Percentiles rank a stretch among this genome's conserved stretches.
Conservation (phyloP, 2,113 vertebrate genomes). For the Pteronura brasiliensis region DNA sequence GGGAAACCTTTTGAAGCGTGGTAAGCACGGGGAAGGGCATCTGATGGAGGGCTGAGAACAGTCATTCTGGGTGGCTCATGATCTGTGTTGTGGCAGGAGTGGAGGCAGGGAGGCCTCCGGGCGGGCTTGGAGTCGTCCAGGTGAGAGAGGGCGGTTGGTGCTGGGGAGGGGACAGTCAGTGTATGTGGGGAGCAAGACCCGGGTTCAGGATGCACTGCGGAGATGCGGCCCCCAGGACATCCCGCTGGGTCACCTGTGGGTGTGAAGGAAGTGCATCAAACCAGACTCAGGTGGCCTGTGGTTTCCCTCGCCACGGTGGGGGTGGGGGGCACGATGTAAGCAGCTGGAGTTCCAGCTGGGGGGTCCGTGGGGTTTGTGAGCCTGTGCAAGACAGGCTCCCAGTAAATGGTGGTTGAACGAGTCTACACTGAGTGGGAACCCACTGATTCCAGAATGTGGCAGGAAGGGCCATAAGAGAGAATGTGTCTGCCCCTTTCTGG, state of each 20-base stretch:
- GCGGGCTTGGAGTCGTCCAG: no score
- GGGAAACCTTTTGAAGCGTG: not conserved
- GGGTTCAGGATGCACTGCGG: not conserved
- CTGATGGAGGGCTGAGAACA: not conserved
- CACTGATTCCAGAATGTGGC: accelerated
- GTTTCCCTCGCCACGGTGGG: not conserved
- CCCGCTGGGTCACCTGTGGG: not conserved
- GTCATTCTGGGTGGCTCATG: not conserved
- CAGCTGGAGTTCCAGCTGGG: not conserved
- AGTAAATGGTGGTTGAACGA: not conserved
- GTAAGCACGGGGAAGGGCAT: not conserved
- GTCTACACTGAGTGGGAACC: not conserved
- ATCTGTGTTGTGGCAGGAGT: not conserved
- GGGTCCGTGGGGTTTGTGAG: not conserved
- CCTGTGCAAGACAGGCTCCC: not conserved
- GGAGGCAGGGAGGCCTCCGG: not conserved
- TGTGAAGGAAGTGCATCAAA: not conserved
- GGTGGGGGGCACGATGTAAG: no score
- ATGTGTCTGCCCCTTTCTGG: not conserved
- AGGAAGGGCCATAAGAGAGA: accelerated
- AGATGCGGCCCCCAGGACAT: not conserved
- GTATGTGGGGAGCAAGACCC: not conserved
- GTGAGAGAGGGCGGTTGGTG: no score
- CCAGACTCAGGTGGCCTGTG: not conserved
- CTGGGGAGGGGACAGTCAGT: not conserved